Base-by-base conservation (phyloP, 2,888 invertebrate genomes). In the Tholera decimalis region DNA sequence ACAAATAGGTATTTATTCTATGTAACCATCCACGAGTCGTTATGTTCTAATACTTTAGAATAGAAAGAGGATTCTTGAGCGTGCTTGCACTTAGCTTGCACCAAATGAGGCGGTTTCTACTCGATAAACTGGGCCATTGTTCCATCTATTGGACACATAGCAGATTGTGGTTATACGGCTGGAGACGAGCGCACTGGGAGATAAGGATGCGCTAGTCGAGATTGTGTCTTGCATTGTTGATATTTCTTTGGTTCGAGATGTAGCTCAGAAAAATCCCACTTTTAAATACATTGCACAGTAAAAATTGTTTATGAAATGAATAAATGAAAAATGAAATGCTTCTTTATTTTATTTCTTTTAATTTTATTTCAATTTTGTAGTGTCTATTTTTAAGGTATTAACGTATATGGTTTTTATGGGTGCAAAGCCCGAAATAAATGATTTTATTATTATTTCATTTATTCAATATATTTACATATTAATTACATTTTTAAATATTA, bases 31-130 rank as follows among this genome's bases (percentile, higher is more conserved):
- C 8, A 51, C 39, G 18, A 24, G n/a, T 37, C 77, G 72, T 64
- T 71, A 35, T 55, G 59, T 77, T 77, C 59, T 64, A 71, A 73
- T 76, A 58, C 75, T 47, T 69, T 37, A 39, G 41, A 74, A 69
- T 44, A 47, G 51, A 61, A 56, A 60, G 55, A 22, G 6, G 11
- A 47, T 37, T 46, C 41, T 68, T 41, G 20, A 61, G 15, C 26
- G 8, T 41, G 39, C 64, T 37, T 43, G 73, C 65, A 72, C 39
- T 51, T 22, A 35, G 22, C 62, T 67, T 44, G 15, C 28, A 37
- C 49, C 41, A 71, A n/a, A 71, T 74, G 70, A 67, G 28, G 26
- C 20, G 33, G 22, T 49, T 73, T 59, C 49, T 49, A 73, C 65
- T 47, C 73, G 15, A 41, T 37, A 7, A 43, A 18, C 41, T 9